Base-by-base conservation (phyloP, 2,113 vertebrate species). In the Pseudorasbora parva region DNA sequence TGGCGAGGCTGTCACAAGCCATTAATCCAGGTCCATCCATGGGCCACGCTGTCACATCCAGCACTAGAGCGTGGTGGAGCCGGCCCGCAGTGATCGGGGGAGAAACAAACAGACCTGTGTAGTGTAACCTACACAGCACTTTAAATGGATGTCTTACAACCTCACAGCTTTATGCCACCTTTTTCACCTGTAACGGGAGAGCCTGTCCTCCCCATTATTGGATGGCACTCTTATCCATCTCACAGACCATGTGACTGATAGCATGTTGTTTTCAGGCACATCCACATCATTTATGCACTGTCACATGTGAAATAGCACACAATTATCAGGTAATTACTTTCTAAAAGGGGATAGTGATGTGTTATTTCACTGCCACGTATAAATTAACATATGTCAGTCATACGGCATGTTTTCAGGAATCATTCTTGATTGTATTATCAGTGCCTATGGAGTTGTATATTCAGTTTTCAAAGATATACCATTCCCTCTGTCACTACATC, bases 1-100 rank as follows among this genome's bases (percentile, higher is more conserved):
- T 93, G 62, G 84, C 90, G 91, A 92, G 91, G 91, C 92, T 93
- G 93, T 94, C 94, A 94, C 91, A 93, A 91, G 88, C 89, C 88
- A 90, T 94, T 94, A 93, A 92, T 93, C 90, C 81, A 82, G 73
- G 78, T 85, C 88, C 82, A 89, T 92, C 90, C 89, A 86, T 89
- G 89, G 91, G 90, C 91, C 91, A 86, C 69, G 49, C 90, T 92
- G 92, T 93, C 92, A 92, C 82, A 81, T 91, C 74, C 76, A 77
- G 83, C 80, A 37, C 76, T n/a, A 47, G 68, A 72, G 72, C 76
- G 51, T 41, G 60, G 78, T 60, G 41, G 68, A 84, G n/a, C 54
- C 59, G 60, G 64, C 66, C 43, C 79, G 21, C 82, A 78, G 56
- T 84, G 74, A 77, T 69, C 17, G 21, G 56, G 62, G 25, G 25